A percentile compares a stretch with the other conserved stretches of the same genome.
Evolutionary conservation across 2,888 invertebrate genomes (phyloP).

Genomic region (Hydraecia micacea): DNA sequence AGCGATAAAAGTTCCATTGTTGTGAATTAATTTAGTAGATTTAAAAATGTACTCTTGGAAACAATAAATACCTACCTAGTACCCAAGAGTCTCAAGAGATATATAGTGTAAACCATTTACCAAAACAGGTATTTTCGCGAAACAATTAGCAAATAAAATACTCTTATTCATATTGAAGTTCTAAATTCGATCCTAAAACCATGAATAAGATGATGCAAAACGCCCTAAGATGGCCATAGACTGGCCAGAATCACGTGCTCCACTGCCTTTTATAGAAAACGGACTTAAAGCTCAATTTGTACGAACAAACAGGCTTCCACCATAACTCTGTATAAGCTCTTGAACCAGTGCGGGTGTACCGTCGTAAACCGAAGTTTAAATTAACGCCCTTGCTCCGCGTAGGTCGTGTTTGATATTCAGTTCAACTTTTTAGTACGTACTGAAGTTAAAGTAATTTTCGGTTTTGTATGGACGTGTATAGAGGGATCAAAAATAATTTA

Average conservation of each 20-base stretch:
- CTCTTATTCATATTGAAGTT: neutral
- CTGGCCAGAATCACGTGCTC: neutral
- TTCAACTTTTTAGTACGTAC: conserved; percentile 38
- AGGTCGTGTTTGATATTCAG: conserved; percentile 24
- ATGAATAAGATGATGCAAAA: neutral
- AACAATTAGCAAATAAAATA: neutral
- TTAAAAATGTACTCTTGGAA: neutral
- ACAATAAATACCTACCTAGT: neutral
- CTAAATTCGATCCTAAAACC: neutral
- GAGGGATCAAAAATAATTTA: neutral
- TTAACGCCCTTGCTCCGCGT: conserved; percentile 36
- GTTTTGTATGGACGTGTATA: conserved; percentile 27
- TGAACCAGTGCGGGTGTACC: conserved; percentile 10
- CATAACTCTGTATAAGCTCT: conserved; percentile 1
- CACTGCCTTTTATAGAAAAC: neutral
- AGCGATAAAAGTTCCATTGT: neutral
- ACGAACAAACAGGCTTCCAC: conserved; percentile 15
- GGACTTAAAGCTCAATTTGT: neutral
- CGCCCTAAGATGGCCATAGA: neutral
- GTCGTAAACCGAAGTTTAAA: conserved; percentile 59
- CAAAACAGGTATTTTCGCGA: neutral
- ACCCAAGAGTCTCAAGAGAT: neutral
- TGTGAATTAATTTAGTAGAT: neutral
- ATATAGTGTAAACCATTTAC: neutral
- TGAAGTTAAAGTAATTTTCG: conserved; percentile 30